Conservation (phyloP, 2,797 vertebrate species). For the Enteromius treurensis region DNA sequence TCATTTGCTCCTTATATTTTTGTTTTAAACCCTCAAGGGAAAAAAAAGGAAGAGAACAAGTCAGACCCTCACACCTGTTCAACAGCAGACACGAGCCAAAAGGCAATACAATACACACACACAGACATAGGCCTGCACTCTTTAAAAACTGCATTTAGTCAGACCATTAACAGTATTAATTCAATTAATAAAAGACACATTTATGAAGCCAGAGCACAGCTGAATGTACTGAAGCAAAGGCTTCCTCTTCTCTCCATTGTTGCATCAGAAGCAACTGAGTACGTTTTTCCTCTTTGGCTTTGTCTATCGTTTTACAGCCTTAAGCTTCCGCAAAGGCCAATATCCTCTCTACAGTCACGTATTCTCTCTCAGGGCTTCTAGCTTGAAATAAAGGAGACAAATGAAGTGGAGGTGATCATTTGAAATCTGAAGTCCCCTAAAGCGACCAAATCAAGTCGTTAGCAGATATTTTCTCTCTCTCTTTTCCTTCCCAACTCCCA, state of each 20-base stretch:
- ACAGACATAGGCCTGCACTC: background rate
- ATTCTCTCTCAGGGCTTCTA: conserved; percentile 3
- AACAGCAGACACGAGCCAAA: conserved; percentile 10
- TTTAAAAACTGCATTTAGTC: conserved; percentile 13
- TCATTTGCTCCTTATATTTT: conserved; percentile 43
- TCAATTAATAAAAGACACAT: background rate
- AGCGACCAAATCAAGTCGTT: conserved; percentile 8
- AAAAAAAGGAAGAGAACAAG: conserved; percentile 36
- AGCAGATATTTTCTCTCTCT: conserved; percentile 7
- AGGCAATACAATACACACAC: background rate
- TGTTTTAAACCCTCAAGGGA: conserved; percentile 14
- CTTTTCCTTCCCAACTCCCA: background rate
- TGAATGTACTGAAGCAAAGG: conserved; percentile 7
- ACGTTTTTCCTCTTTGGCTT: conserved; percentile 48
- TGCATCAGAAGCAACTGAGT: conserved; percentile 43
- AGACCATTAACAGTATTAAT: conserved; percentile 20
- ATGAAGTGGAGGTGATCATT: conserved; percentile 5
- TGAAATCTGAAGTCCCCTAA: conserved; percentile 11
- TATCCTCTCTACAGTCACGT: background rate
- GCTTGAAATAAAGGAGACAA: conserved; percentile 1
- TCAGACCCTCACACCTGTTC: conserved; percentile 43
- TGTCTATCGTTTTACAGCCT: conserved; percentile 46
- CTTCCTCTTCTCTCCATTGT: conserved; percentile 44
- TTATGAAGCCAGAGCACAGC: conserved; percentile 7
- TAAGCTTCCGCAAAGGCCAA: conserved; percentile 35